Percentiles rank a stretch among this genome's conserved stretches.
Evolutionary conservation across 2,888 invertebrate genomes (phyloP).

Genomic region (Lithophane semibrunnea): DNA sequence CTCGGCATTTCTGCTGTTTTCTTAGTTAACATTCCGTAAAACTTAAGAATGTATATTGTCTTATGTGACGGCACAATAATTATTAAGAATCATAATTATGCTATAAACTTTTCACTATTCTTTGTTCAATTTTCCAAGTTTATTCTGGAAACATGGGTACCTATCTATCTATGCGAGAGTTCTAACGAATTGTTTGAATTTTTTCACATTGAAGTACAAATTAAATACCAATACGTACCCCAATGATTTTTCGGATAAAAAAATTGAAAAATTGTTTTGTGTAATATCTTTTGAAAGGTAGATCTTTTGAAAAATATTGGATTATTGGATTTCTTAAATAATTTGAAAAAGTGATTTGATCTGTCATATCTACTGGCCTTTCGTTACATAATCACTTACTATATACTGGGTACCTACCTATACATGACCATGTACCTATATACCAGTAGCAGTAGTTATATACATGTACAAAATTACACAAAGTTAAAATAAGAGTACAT

Average conservation of each 20-base stretch:
- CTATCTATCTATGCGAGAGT: too few species aligned
- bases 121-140: neutral
- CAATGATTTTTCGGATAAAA: neutral
- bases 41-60: neutral
- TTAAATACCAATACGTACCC: neutral
- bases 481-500: slow-evolving; percentile 27
- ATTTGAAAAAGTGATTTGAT: neutral
- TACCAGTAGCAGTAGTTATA: slow-evolving; percentile 31
- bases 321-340: neutral
- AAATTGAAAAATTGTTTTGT: neutral
- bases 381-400: slow-evolving; percentile 59
- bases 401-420: slow-evolving; percentile 36
- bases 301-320: neutral
- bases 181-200: neutral
- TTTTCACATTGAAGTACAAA: neutral
- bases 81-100: neutral
- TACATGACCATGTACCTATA: slow-evolving; percentile 30
- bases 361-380: neutral
- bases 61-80: neutral
- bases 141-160: neutral
- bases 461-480: slow-evolving; percentile 47
- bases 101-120: neutral
- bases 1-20: neutral
- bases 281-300: neutral
- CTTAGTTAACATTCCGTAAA: neutral